Evolutionary conservation across 1,140 invertebrate species (phyloP), one percentile per base, ranked within the genome.

Genomic region (Orius insidiosus): DNA sequence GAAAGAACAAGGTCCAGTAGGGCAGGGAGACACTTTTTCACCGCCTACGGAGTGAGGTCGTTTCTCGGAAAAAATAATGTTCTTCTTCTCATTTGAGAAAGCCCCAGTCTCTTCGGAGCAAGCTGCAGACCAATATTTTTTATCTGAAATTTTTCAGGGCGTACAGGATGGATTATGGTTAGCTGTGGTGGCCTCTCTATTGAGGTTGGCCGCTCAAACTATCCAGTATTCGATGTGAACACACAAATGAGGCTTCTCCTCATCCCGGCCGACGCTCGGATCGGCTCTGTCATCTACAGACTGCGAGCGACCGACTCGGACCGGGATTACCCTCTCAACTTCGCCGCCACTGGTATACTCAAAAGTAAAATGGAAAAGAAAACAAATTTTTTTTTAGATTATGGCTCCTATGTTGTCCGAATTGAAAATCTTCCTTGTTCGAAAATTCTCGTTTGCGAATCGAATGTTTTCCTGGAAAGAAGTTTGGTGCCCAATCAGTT

Each of bases 291-390:
- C 53, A 83, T 89, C 59, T 89, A 88, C 64, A 70, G 85, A 54
- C 70, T 90, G 43, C 74, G 83, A 58, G 86, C 82, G 40, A 81
- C 80, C 52, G 85, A 89, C 62, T 76, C 85, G 34, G 80, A 87
- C 61, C 81, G 80, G 57, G 80, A 88, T 61, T 87, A 85, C 64
- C 85, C 84, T 47, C 66, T 88, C 50, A 67, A 74, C 49, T 89
- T 89, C 63, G 77, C 80, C 54, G 70, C 85, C 47, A 70, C 77
- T 48, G 79, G 78, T 74, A 69, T 67, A 52, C 45, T 37, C 35
- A 4, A 36, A 15, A 4, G 24, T 4, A 24, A 7, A 24, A 24
- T 7, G 7, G 24, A 24, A 24, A 24, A 24, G 3, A 24, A 24
- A 24, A 24, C 3, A 24, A 24, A 4, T 30, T 38, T 24, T 13